phyloP scores from a whole-genome alignment of 1,140 invertebrate species.

The Adoxophyes honmai region DNA sequence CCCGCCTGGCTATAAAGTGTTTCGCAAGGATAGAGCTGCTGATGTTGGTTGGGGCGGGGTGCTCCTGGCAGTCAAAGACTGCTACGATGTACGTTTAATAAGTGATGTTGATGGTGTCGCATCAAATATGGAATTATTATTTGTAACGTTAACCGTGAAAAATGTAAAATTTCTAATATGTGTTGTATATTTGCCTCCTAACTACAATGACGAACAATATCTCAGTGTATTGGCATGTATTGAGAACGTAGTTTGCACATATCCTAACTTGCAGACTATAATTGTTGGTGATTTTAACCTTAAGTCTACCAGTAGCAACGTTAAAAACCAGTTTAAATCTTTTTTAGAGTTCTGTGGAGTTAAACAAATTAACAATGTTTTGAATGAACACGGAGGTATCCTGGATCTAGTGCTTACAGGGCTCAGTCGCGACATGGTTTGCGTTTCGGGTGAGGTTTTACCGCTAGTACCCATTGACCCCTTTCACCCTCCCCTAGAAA shows the following conservation, averaged over 20 bases:
- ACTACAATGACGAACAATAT: background rate
- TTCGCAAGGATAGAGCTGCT: no score
- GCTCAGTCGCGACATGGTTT: background rate
- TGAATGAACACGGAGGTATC: background rate
- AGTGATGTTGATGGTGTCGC: background rate
- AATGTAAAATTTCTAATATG: background rate
- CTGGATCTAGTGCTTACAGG: background rate
- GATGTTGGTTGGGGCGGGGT: no score
- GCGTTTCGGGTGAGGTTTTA: background rate
- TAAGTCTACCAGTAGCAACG: no score
- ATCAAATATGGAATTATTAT: background rate
- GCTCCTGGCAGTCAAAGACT: background rate
- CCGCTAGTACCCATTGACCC: background rate
- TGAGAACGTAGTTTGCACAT: background rate
- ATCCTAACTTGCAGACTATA: no score
- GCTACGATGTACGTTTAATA: background rate
- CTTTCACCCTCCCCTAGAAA: background rate
- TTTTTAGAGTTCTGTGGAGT: background rate
- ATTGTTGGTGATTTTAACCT: no score
- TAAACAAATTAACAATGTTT: background rate
- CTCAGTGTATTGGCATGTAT: background rate
- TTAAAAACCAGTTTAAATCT: background rate
- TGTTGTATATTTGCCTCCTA: conserved; percentile 3
- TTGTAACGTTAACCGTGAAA: background rate
- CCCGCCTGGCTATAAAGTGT: no score